Evolutionary conservation across 30 jellyfish, hydroid and myxozoan genomes (phyloP).

Genomic region (Cassiopea andromeda): DNA sequence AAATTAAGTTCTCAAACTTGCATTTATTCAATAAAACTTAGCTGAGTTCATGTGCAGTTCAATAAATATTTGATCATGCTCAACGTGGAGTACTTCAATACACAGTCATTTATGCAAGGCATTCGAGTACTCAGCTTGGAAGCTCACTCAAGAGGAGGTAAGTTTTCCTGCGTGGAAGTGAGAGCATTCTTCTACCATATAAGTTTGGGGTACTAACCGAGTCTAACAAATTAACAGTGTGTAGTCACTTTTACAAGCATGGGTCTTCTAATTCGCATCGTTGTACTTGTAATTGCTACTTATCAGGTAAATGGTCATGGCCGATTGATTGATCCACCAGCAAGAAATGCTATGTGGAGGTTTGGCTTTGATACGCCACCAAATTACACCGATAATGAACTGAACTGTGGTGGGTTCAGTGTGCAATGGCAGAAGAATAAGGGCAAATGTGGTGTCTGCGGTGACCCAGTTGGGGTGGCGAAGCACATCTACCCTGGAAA

Average conservation of each 20-base stretch:
- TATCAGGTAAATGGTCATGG: constrained; percentile 76
- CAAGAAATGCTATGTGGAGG: constrained; percentile 93
- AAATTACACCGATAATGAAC: constrained; percentile 86
- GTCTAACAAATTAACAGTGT: not conserved
- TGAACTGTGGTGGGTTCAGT: constrained; percentile 86
- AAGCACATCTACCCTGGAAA: constrained; percentile 78
- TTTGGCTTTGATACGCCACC: constrained; percentile 79
- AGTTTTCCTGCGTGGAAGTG: not conserved
- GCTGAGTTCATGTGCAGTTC: too few relatives aligned
- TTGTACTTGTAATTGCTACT: constrained; percentile 3
- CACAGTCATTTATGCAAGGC: too few relatives aligned
- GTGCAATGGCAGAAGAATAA: constrained; percentile 66
- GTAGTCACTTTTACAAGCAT: not conserved
- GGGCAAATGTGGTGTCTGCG: constrained; percentile 96
- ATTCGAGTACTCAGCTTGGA: too few relatives aligned
- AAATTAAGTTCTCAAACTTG: too few relatives aligned
- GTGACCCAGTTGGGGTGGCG: constrained; percentile 78
- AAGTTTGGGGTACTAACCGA: too few relatives aligned
- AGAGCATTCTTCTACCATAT: too few relatives aligned
- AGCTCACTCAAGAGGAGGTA: not conserved
- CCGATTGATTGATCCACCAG: constrained; percentile 73
- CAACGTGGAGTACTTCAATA: too few relatives aligned
- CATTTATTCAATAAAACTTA: too few relatives aligned
- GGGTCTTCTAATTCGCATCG: not conserved
- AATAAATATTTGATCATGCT: too few relatives aligned